A percentile compares a stretch with the other conserved stretches of the same genome.
phyloP scores from a whole-genome alignment of 2,888 invertebrate genomes.

The Melinopterus prodromus region DNA sequence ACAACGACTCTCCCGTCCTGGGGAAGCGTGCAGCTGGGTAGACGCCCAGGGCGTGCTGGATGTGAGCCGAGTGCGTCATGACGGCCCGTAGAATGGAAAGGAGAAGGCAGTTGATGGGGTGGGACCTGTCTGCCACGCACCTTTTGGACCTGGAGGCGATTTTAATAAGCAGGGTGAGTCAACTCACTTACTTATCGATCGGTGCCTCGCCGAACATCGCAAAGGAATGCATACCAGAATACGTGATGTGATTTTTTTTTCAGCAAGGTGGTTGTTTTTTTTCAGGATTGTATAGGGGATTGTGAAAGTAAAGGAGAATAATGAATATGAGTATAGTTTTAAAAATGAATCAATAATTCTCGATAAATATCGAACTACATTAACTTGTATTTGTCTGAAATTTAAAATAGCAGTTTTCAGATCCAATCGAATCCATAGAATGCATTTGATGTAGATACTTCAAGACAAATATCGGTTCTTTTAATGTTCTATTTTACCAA shows the following conservation, averaged over 20 bases:
- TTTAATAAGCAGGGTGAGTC: neutral
- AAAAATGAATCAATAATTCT: too few species aligned
- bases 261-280: neutral
- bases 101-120: neutral
- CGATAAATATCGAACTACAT: too few species aligned
- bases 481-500: too few species aligned
- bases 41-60: neutral
- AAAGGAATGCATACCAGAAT: neutral
- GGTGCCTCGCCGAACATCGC: neutral
- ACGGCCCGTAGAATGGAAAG: neutral
- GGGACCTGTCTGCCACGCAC: constrained; percentile 4
- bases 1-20: neutral
- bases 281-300: too few species aligned
- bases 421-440: too few species aligned
- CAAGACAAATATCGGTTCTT: too few species aligned
- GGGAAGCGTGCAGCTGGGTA: neutral
- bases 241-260: neutral
- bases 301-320: too few species aligned
- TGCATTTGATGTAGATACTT: too few species aligned
- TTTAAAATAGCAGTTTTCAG: too few species aligned
- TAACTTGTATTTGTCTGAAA: too few species aligned
- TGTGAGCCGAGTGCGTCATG: neutral
- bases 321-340: too few species aligned
- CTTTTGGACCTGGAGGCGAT: constrained; percentile 4
- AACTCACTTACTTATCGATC: neutral